Conservation (phyloP, 2,113 vertebrate species). For the Halichoeres trimaculatus region DNA sequence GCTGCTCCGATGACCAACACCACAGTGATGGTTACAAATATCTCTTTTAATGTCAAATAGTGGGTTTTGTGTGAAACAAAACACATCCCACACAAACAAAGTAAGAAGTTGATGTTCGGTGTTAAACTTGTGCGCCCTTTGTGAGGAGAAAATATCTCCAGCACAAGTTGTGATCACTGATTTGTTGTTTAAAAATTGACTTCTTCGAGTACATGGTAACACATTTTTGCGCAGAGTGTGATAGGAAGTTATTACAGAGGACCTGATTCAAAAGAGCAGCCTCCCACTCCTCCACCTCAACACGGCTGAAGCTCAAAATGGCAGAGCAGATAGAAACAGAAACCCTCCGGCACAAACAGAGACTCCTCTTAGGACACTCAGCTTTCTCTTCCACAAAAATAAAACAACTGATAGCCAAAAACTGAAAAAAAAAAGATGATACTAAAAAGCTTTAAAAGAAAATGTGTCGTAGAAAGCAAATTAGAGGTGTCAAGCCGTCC, state of each 20-base stretch:
- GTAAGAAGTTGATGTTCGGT: neutral
- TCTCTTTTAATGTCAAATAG: neutral
- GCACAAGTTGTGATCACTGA: neutral
- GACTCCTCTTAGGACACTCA: constrained; percentile 58
- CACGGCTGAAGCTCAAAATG: constrained; percentile 62
- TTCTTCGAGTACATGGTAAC: neutral
- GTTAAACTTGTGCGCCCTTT: neutral
- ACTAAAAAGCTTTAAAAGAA: too few relatives aligned
- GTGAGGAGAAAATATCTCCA: neutral
- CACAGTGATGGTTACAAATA: neutral
- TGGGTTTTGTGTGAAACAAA: constrained; percentile 6
- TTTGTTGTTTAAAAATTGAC: too few relatives aligned
- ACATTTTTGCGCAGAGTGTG: too few relatives aligned
- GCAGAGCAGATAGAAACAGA: constrained; percentile 60
- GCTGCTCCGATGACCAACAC: neutral
- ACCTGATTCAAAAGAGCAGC: constrained; percentile 13
- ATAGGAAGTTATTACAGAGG: neutral
- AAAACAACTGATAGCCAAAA: neutral
- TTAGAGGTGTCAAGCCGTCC: neutral
- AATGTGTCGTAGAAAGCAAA: too few relatives aligned
- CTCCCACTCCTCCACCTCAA: constrained; percentile 37
- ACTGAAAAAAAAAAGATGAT: too few relatives aligned
- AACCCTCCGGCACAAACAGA: constrained; percentile 59
- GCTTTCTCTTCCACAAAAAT: constrained; percentile 35
- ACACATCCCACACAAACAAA: neutral